Base-by-base conservation (phyloP, 35 echinoderm and acorn worm genomes). In the Strongylocentrotus purpuratus region DNA sequence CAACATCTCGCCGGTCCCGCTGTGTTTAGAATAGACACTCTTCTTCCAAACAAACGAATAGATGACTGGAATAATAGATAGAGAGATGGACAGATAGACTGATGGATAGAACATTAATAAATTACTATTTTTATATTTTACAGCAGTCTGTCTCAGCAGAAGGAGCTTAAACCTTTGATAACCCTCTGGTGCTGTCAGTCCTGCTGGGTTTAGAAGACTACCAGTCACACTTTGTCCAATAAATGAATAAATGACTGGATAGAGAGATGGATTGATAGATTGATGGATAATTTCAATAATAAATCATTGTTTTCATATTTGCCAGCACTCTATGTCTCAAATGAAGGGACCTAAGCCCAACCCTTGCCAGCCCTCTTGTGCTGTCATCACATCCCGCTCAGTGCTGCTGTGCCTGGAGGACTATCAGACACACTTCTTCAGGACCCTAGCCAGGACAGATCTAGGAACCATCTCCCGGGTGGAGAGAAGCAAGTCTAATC, bases 331-430 rank as follows among this genome's bases (percentile, higher is more conserved):
- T 31, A 61, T 90, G 25, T 47, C 86, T 33, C 94, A 92, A 17
- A 17, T 18, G 17, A 94, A 94, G 14, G 95, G 95, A 15, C n/a
- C 31, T 12, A 22, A n/a, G 5, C 94, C 94, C 7, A 71, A 87
- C 20, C 97, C 95, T 35, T 97, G 97, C 65, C 95, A 96, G 48
- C 95, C 97, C 2, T 97, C 95, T 65, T 97, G 97, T 95, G 61
- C 88, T 25, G 94, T 97, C 31, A 61, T 96, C 18, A 91, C 95
- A 4, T 50, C 94, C 28, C 50, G 61, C 46, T 96, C 96, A 31
- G 52, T 97, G 20, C 33, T 97, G 2, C 94, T 96, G 13, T 97
- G 97, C 45, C 97, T 96, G n/a, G 97, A 97, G 46, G 97, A 97
- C 61, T 96, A 78, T 35, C 95, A 97, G 94, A 97, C 97, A 28